Evolutionary conservation across 2,113 vertebrate species (phyloP).

Genomic region (Neofelis nebulosa): DNA sequence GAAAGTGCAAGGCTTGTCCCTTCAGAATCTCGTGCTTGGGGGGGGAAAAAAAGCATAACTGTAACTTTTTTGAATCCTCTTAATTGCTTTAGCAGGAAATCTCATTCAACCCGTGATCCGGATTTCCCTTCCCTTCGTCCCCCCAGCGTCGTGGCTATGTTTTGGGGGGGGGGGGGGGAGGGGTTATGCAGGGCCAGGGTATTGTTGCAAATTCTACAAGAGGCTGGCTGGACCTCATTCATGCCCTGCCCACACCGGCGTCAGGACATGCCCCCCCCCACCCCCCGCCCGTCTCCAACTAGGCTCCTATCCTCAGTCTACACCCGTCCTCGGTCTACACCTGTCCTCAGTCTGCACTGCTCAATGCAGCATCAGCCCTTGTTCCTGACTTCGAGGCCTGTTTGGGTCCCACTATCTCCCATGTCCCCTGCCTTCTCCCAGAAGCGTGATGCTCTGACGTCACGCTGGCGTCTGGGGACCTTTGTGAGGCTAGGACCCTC

Average conservation of each 20-base stretch:
- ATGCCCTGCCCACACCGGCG: rapidly evolving
- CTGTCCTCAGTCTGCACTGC: rapidly evolving
- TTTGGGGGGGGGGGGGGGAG: neutral
- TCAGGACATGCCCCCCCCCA: neutral
- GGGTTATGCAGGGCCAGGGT: rapidly evolving
- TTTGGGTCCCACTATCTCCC: neutral
- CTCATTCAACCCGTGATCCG: neutral
- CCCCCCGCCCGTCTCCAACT: rapidly evolving
- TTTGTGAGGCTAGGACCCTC: neutral
- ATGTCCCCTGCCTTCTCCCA: neutral
- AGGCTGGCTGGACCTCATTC: neutral
- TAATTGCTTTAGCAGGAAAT: neutral
- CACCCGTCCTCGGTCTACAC: too few relatives aligned
- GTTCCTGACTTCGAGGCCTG: neutral
- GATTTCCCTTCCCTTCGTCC: neutral
- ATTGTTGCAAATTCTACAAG: neutral
- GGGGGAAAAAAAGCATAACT: neutral
- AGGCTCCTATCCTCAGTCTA: neutral
- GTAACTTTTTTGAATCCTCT: neutral
- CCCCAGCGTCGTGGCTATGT: neutral
- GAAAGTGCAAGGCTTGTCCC: neutral
- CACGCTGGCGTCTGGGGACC: too few relatives aligned
- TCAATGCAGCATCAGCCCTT: rapidly evolving
- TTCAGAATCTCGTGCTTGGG: neutral
- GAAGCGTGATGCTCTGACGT: rapidly evolving